These are phyloP conservation scores for Cirrhinus molitorella DNA, from an alignment of 2,797 vertebrate genomes.

Conservation along the genomic window DNA sequence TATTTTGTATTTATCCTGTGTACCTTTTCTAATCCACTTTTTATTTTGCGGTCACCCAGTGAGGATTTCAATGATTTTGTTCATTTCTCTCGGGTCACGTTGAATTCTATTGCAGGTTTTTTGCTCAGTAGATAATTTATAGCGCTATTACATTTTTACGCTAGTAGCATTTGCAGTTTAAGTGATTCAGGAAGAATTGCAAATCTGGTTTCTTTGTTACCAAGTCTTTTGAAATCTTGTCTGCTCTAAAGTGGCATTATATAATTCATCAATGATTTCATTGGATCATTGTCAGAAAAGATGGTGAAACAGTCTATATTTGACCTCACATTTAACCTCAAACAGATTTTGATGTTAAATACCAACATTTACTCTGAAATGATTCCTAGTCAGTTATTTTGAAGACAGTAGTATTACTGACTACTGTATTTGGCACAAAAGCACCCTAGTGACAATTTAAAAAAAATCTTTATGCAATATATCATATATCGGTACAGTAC, in stretches of 20 bases:
- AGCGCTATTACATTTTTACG: neutral
- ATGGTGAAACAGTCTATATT: neutral
- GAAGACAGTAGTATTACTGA: neutral
- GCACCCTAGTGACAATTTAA: neutral
- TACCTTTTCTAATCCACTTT: conserved; percentile 36
- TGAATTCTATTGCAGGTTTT: conserved; percentile 45
- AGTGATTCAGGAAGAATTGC: conserved; percentile 1
- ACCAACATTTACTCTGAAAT: neutral
- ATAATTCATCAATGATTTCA: neutral
- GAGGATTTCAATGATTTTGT: conserved; percentile 28
- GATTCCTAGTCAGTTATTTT: neutral
- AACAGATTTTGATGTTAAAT: conserved; percentile 20
- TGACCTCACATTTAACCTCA: neutral
- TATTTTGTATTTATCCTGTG: conserved; percentile 57
- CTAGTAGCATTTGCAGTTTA: neutral
- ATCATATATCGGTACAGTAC: neutral
- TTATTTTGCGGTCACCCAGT: conserved; percentile 35
- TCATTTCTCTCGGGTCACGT: conserved; percentile 37
- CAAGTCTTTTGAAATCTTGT: conserved; percentile 14
- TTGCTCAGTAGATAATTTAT: conserved; percentile 41
- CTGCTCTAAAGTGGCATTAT: conserved; percentile 2
- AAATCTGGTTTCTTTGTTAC: neutral
- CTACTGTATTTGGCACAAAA: conserved; percentile 6
- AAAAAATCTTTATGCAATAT: neutral
- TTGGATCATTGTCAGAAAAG: neutral